Evolutionary conservation across 2,797 vertebrate species (phyloP), one percentile per base, ranked within the genome.

Genomic region (Oreochromis mossambicus): DNA sequence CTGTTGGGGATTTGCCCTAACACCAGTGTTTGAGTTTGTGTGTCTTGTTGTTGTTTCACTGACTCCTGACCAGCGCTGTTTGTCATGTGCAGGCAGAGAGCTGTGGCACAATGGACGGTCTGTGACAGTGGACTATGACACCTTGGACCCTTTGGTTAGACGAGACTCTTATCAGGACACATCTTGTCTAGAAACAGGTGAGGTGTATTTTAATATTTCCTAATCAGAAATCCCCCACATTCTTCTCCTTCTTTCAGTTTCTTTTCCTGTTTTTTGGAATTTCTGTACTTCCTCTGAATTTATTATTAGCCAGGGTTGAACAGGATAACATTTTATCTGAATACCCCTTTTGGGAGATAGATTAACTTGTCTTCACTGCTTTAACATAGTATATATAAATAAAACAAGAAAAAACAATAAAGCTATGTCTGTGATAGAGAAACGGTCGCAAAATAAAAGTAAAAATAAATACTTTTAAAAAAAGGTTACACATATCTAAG

Each of bases 161-260:
- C 97, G 97, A 95, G 97, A 98, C 90, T 98, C 97, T 0, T 98
- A 97, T 4, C 95, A 97, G 88, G 95, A 96, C 80, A 77, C 94
- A 54, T 90, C 90, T 55, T 76, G 86, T 5, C 89, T 92, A 32
- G 92, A 94, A 21, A 94, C 96, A 96, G 96, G 97, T 98, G 85
- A 82, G 61, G 5, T 11, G 12, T 2, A 6, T 66, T 66, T 81
- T 1, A 10, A 1, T 4, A 15, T 2, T 50, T 52, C 58, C 8
- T 8, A 5, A 54, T 32, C 14, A 56, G 26, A 6, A 66, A 17
- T 48, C 3, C 9, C 26, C 38, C 34, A 41, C 2, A 43, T 21
- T 7, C 11, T 66, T n/a, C 52, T n/a, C 41, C 13, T 52, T 78
- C 26, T 85, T 61, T 85, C 70, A 78, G 80, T 86, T 79, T 84